Percentiles rank a stretch among this genome's conserved stretches.
Conservation (phyloP, 2,888 invertebrate species). For the Xanthostigma xanthostigma region DNA sequence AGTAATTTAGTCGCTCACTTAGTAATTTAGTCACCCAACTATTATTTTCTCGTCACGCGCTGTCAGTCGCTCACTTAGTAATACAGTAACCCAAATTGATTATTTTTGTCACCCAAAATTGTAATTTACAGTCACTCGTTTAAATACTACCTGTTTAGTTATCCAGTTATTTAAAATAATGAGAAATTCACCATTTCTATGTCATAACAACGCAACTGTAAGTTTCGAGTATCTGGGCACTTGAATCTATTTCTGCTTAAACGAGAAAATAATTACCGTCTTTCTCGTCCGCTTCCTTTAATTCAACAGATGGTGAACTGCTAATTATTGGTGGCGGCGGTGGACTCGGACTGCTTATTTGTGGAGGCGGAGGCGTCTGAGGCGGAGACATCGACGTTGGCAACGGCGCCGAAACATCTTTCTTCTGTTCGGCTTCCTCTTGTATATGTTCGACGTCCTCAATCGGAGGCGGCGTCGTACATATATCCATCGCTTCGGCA, state of each 20-base stretch:
- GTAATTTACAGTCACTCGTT: no score
- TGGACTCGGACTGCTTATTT: constrained; percentile 4
- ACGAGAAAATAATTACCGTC: not conserved
- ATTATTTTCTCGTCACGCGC: no score
- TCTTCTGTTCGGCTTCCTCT: constrained; percentile 8
- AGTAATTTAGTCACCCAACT: no score
- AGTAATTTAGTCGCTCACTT: no score
- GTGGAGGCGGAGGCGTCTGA: constrained; percentile 14
- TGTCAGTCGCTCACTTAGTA: no score
- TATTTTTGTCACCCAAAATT: no score
- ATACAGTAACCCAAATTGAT: no score
- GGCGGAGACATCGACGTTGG: constrained; percentile 12
- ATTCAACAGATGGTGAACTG: not conserved
- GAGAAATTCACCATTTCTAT: no score
- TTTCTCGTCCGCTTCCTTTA: not conserved
- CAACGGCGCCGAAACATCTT: constrained; percentile 15
- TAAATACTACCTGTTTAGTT: no score
- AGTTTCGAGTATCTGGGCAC: no score
- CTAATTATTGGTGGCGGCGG: constrained; percentile 11
- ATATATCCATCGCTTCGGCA: constrained; percentile 43
- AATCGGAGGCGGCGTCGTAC: constrained; percentile 38
- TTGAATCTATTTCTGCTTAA: not conserved
- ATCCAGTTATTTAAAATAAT: no score
- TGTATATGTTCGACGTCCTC: constrained; percentile 18
- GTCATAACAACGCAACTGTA: no score